Base-by-base conservation (phyloP, 92 coral and sea anemone genomes). In the Heliopora coerulea region DNA sequence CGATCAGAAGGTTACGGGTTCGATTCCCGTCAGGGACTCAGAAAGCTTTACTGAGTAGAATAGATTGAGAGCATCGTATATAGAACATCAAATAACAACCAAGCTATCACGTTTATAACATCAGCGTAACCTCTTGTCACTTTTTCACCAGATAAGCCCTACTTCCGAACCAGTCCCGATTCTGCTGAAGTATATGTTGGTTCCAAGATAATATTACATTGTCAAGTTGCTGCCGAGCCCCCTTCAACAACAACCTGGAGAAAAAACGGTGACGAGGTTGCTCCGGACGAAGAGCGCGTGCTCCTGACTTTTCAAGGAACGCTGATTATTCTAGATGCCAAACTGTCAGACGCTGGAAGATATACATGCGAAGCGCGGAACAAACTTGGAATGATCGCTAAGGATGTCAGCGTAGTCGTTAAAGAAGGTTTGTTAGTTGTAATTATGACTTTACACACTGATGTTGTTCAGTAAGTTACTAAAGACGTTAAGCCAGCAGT, bases 181-280 rank as follows among this genome's bases (percentile, higher is more conserved):
- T 34, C 76, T 3, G 27, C 39, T 0, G 61, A 69, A 49, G 76
- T 52, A 18, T 28, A 23, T 35, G 42, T 26, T 21, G 76, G 76
- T 39, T 49, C 76, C 0, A 69, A 49, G 11, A 29, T 69, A 27
- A 49, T 49, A 15, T 62, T 69, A 12, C 25, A 40, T 21, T 69
- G 76, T 13, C 18, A 69, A 31, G 76, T 34, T 18, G 33, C 17
- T 10, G 54, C 76, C 9, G 18, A 69, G 29, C 76, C 76, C 34
- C 11, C 26, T 3, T 31, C 76, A 6, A 33, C 17, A 52, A 69
- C 50, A 32, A 23, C 30, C n/a, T 69, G 76, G 76, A 49, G 21
- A 30, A 69, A 69, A 49, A 17, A 69, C 33, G 76, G 34, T 8
- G 76, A 69, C 14, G 76, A 27, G 0, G 76, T 69, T 13, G 28